Evolutionary conservation across 1,140 invertebrate species (phyloP), one percentile per base, ranked within the genome.

Genomic region (Calosoma granatense): DNA sequence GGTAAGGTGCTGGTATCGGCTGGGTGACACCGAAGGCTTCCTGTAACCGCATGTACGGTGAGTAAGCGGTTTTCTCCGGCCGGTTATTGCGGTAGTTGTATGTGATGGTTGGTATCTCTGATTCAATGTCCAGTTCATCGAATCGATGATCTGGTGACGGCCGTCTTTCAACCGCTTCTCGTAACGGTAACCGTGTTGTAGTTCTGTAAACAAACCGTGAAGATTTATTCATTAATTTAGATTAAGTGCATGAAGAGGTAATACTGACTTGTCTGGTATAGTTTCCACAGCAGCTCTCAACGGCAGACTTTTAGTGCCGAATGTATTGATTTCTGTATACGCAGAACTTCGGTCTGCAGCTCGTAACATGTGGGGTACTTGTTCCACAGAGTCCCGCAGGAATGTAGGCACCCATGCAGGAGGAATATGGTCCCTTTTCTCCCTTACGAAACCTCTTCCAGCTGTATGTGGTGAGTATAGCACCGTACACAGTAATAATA

Each of bases 81-180:
- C 15, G 15, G 11, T 21, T 0, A 56, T 14, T 17, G 39, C 6
- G 36, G 17, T 41, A 20, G 22, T 9, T 17, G 22, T 23, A 4
- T 0, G 23, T 47, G 41, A 0, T 51, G 12, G 0, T 0, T 9
- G 17, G 54, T 53, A 36, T 19, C 2, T 21, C 9, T 14, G 15
- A 20, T 47, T 20, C 12, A 60, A 64, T 75, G 70, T 77, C 76
- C 2, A 78, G 65, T 56, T 78, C 70, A 57, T 84, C 80, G 57
- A 77, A 73, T 22, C 76, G 74, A 14, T 70, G 66, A 61, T 84
- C 78, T 9, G 79, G 80, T 1, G 72, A 65, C 17, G 78, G 78
- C 51, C 83, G 72, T 63, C 78, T 80, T 70, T 87, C 84, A 0
- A 87, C 84, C 0, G 85, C 81, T 67, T 86, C 83, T 64, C 85